Base-by-base conservation (phyloP, 30 jellyfish, hydroid and myxozoan genomes). In the Calvadosia cruxmelitensis region DNA sequence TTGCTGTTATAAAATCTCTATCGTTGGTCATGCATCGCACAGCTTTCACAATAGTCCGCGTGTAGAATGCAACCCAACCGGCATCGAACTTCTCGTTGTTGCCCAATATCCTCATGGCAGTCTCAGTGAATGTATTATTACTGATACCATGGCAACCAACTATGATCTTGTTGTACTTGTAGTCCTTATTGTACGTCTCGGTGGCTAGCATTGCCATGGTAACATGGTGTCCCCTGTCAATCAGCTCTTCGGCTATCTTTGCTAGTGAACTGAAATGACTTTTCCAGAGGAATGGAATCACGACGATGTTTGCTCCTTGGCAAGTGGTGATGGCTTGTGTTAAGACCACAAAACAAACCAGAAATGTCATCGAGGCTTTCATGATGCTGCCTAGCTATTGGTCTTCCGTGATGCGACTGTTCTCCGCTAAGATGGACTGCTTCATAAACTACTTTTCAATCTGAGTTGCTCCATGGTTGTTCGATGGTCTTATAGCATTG, bases 221-320 rank as follows among this genome's bases (percentile, higher is more conserved):
- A 0, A 72, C 93, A 15, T 65, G 74, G 69, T 80, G 93, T 3
- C 75, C 68, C 28, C 81, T 69, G 27, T 53, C 52, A 29, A 26
- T 28, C 5, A 80, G 67, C 31, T 73, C 85, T 10, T 20, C 66
- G 35, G 85, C 85, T 35, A 80, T 67, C 36, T 61, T 80, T 70
- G 66, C 93, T 27, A 80, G 67, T 49, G 53, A 73, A 0, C 34
- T 35, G 64, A 70, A 70, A 68, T 80, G 93, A 33, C 93, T 80
- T 29, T 83, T 83, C 93, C 93, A 80, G 0, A 83, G 85, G 34
- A 72, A 80, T 16, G 93, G 93, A 66, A 80, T 71, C 1, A 80
- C 23, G 63, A 71, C 34, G 29, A 71, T 33, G 23, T 63, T 26
- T 3, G 66, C 78, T 13, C 57, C 57, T n/a, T n/a, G n/a, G n/a